Conservation (phyloP, 2,888 invertebrate species). For the Aleiodes alternator region DNA sequence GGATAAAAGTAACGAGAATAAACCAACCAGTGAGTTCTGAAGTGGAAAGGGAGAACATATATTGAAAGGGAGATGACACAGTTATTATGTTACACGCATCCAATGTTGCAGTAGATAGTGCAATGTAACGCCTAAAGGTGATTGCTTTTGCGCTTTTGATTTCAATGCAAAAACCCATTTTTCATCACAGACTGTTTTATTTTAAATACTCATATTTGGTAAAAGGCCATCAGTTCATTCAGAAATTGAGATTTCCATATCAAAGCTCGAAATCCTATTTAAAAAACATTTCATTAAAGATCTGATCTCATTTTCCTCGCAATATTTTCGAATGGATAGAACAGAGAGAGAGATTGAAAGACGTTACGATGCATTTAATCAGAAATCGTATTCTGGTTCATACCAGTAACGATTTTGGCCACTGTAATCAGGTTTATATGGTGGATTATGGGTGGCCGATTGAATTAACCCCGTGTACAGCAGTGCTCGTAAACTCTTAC, state of each 20-base stretch:
- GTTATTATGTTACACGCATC: conserved; percentile 69
- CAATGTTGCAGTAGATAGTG: conserved; percentile 59
- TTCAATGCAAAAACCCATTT: conserved; percentile 27
- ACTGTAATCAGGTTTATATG: conserved; percentile 72
- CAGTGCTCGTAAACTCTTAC: conserved; percentile 74
- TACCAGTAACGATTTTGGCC: conserved; percentile 44
- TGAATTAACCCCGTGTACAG: conserved; percentile 72
- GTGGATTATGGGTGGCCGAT: conserved; percentile 71
- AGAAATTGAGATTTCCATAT: conserved; percentile 62
- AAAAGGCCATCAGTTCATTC: conserved; percentile 48
- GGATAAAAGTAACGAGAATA: conserved; percentile 45
- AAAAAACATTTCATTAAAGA: conserved; percentile 18
- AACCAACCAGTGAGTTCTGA: conserved; percentile 17
- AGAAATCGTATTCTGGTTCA: conserved; percentile 35
- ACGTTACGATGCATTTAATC: conserved; percentile 41
- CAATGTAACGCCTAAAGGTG: conserved; percentile 67
- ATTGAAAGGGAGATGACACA: conserved; percentile 62
- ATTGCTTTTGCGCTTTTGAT: conserved; percentile 57
- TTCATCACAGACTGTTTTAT: conserved; percentile 70
- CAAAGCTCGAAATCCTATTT: background rate
- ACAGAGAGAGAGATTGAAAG: background rate
- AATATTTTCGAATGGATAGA: background rate
- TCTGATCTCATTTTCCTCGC: background rate
- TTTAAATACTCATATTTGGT: conserved; percentile 52
- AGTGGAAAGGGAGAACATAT: conserved; percentile 49